phyloP scores from a whole-genome alignment of 2,888 invertebrate genomes.

The Mythimna ferrago region DNA sequence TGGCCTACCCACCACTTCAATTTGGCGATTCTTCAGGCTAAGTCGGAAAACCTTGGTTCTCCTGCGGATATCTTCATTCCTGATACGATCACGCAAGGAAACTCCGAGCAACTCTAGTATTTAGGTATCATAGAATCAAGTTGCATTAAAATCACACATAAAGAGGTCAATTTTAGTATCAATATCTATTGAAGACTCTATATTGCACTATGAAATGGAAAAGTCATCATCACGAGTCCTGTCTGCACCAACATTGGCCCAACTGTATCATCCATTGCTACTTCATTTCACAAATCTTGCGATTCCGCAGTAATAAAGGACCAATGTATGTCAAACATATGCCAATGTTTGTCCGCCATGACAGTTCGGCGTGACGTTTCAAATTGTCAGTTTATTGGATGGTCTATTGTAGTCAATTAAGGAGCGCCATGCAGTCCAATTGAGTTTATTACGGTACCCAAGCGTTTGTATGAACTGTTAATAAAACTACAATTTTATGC shows the following conservation, averaged over 20 bases:
- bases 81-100: too few species aligned
- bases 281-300: neutral
- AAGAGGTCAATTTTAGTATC: constrained; percentile 57
- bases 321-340: constrained; percentile 5
- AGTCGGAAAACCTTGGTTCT: too few species aligned
- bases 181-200: constrained; percentile 59
- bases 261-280: constrained; percentile 11
- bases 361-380: constrained; percentile 42
- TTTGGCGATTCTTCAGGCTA: too few species aligned
- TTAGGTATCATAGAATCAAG: constrained; percentile 14
- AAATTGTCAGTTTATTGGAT: constrained; percentile 67
- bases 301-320: neutral
- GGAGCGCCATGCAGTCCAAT: constrained; percentile 82
- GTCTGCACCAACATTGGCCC: constrained; percentile 23
- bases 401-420: constrained; percentile 84
- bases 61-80: too few species aligned
- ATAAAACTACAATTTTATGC: constrained; percentile 65
- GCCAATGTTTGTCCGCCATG: constrained; percentile 36
- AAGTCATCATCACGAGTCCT: constrained; percentile 11
- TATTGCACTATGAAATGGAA: constrained; percentile 48
- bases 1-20: too few species aligned
- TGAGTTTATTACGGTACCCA: constrained; percentile 77
- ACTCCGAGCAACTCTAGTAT: neutral
- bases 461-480: constrained; percentile 58
- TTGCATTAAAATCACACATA: constrained; percentile 57